phyloP scores from a whole-genome alignment of 2,797 vertebrate genomes.

The Dipus sagitta region DNA sequence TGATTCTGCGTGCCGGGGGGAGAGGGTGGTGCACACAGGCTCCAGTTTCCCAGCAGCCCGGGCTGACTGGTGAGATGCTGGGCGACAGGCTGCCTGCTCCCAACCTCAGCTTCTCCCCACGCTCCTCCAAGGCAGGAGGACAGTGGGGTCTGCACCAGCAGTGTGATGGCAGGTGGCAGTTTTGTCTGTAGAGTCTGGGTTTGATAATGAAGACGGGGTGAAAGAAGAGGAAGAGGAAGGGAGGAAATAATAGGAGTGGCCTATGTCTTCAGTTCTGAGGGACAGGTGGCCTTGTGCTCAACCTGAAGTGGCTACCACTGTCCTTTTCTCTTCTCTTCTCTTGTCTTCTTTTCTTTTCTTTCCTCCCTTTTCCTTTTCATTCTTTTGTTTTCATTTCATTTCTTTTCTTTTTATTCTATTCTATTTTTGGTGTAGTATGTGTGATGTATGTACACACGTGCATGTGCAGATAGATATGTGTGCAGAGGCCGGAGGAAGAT shows the following conservation, averaged over 20 bases:
- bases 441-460: too few relatives aligned
- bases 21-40: fast-evolving
- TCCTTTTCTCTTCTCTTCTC: too few relatives aligned
- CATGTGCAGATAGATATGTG: too few relatives aligned
- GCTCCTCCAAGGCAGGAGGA: not conserved
- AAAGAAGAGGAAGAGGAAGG: not conserved
- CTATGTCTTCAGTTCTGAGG: not conserved
- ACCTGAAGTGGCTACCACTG: too few relatives aligned
- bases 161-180: not conserved
- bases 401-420: too few relatives aligned
- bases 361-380: too few relatives aligned
- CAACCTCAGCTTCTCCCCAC: not conserved
- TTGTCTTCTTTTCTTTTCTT: too few relatives aligned
- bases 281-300: fast-evolving
- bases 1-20: fast-evolving
- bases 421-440: too few relatives aligned
- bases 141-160: fast-evolving
- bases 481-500: too few relatives aligned
- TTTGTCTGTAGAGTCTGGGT: not conserved
- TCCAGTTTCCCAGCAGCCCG: fast-evolving
- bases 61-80: not conserved
- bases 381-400: too few relatives aligned
- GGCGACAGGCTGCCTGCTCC: fast-evolving
- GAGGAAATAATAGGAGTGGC: too few relatives aligned
- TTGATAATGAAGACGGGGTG: too few relatives aligned